Evolutionary conservation across 2,888 invertebrate genomes (phyloP).

Genomic region (Chalcosyrphus nemorum): DNA sequence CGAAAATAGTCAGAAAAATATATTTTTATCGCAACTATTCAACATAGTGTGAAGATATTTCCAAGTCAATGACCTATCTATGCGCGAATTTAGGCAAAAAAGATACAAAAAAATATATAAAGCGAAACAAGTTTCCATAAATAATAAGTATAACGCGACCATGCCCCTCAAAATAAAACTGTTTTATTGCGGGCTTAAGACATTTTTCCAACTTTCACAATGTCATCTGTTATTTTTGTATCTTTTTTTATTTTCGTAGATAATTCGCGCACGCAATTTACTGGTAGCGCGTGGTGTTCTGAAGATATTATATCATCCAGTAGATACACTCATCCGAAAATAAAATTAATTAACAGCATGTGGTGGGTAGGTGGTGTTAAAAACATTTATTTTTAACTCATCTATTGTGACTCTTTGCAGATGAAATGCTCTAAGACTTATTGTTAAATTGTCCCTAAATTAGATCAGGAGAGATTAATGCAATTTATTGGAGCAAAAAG

Average conservation of each 20-base stretch:
- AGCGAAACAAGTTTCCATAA: background rate
- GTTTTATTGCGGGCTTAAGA: background rate
- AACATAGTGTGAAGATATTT: background rate
- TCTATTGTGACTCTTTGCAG: background rate
- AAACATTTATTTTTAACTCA: background rate
- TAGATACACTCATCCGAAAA: conserved; percentile 6
- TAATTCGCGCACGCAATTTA: conserved; percentile 9
- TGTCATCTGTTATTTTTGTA: conserved; percentile 11
- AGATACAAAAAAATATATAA: background rate
- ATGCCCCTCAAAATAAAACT: background rate
- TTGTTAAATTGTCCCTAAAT: background rate
- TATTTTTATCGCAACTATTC: conserved; percentile 9
- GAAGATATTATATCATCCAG: conserved; percentile 51
- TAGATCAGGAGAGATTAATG: conserved; percentile 14
- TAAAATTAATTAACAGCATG: conserved; percentile 53
- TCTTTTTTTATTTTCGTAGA: background rate
- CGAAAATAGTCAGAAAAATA: background rate
- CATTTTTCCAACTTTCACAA: conserved; percentile 12
- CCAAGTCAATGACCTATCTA: conserved; percentile 23
- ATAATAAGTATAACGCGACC: conserved; percentile 3
- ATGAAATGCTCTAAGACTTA: background rate
- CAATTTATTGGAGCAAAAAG: conserved; percentile 40
- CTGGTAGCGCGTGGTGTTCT: conserved; percentile 13
- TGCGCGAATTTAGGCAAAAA: conserved; percentile 10
- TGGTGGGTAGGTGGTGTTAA: conserved; percentile 41